These are phyloP conservation scores for Hartigia nigra DNA, from an alignment of 2,888 invertebrate species.

Conservation along the genomic window DNA sequence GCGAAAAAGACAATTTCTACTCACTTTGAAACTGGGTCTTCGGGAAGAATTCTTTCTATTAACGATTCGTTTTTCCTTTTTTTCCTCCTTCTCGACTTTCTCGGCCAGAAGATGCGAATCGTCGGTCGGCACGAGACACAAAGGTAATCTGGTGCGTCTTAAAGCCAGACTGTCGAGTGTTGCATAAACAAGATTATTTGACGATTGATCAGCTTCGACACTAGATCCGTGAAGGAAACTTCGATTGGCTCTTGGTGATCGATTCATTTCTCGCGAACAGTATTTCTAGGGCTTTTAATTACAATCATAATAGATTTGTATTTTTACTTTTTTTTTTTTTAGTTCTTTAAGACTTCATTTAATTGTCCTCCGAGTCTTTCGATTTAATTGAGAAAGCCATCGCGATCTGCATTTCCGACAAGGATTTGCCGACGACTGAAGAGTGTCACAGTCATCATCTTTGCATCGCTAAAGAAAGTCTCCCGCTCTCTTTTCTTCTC, in stretches of 20 bases:
- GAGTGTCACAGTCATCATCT: constrained; percentile 54
- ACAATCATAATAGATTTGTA: constrained; percentile 33
- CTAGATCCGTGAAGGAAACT: constrained; percentile 50
- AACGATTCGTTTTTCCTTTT: constrained; percentile 19
- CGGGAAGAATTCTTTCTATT: constrained; percentile 30
- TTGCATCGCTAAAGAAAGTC: constrained; percentile 46
- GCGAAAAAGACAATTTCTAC: no score
- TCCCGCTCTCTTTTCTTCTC: neutral
- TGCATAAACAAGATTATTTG: constrained; percentile 49
- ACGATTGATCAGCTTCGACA: constrained; percentile 18
- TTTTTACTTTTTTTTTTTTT: no score
- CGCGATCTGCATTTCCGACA: constrained; percentile 1
- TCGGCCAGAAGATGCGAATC: constrained; percentile 23
- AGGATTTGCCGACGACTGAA: constrained; percentile 37
- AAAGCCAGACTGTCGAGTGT: constrained; percentile 59
- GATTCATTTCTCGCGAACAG: constrained; percentile 33
- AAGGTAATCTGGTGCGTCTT: constrained; percentile 51
- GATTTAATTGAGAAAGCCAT: neutral
- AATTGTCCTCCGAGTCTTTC: neutral
- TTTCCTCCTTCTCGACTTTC: constrained; percentile 18
- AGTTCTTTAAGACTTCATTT: neutral
- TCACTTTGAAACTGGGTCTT: constrained; percentile 45
- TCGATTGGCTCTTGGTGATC: constrained; percentile 44
- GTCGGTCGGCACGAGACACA: constrained; percentile 51
- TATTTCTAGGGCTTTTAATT: constrained; percentile 52